These are phyloP conservation scores for Hirtodrosophila duncani DNA, from an alignment of 2,888 invertebrate genomes.

Conservation along the genomic window DNA sequence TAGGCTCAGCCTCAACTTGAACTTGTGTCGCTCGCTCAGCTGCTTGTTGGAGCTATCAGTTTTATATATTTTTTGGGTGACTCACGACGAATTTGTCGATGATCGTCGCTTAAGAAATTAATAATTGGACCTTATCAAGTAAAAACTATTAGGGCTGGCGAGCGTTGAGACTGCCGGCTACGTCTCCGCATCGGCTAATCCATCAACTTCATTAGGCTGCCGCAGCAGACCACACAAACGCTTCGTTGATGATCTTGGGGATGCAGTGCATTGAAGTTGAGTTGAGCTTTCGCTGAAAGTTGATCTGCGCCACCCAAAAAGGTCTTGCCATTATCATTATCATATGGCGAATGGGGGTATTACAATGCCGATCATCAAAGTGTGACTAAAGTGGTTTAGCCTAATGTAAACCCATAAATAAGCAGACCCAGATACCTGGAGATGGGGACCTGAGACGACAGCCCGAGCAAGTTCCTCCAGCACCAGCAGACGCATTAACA, in stretches of 20 bases:
- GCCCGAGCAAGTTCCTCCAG: conserved; percentile 7
- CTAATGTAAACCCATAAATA: conserved; percentile 77
- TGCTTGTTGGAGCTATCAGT: conserved; percentile 40
- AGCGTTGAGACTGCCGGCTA: conserved; percentile 3
- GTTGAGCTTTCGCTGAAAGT: conserved; percentile 27
- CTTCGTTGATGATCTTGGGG: conserved; percentile 9
- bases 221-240: conserved; percentile 27
- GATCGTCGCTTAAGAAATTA: conserved; percentile 45
- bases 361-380: conserved; percentile 73
- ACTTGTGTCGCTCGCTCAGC: conserved; percentile 15
- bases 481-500: conserved; percentile 67
- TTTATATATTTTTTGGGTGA: conserved; percentile 57
- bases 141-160: conserved; percentile 46
- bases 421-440: conserved; percentile 24
- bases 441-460: not conserved
- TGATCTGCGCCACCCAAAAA: conserved; percentile 60
- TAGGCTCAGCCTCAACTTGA: conserved; percentile 26
- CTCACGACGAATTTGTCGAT: conserved; percentile 49
- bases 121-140: conserved; percentile 66
- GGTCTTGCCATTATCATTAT: conserved; percentile 63
- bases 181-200: conserved; percentile 44
- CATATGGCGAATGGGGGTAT: conserved; percentile 13
- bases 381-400: conserved; percentile 77
- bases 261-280: not conserved
- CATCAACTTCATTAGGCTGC: conserved; percentile 51